These are phyloP conservation scores for Proterorhinus semilunaris DNA, from an alignment of 2,113 vertebrate species.

Conservation along the genomic window DNA sequence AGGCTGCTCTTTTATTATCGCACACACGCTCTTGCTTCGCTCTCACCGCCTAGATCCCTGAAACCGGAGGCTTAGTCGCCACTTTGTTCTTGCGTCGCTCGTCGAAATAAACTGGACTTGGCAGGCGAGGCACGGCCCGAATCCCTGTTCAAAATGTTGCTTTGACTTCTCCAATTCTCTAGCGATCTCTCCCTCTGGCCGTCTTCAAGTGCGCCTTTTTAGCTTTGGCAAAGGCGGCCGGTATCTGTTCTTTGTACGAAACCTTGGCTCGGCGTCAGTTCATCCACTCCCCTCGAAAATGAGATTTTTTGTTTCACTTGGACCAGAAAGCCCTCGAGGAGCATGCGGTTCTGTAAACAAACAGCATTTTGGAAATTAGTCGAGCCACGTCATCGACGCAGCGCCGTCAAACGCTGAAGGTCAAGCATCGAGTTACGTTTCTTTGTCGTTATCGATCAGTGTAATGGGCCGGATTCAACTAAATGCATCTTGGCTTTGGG, in stretches of 20 bases:
- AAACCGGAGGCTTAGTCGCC: not conserved
- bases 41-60: not conserved
- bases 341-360: not conserved
- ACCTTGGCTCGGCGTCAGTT: slow-evolving; percentile 25
- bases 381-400: not conserved
- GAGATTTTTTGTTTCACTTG: not conserved
- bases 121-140: slow-evolving; percentile 16
- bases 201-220: slow-evolving; percentile 12
- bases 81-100: not conserved
- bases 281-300: slow-evolving; percentile 8
- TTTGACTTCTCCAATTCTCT: slow-evolving; percentile 24
- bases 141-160: slow-evolving; percentile 17
- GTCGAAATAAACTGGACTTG: slow-evolving; percentile 18
- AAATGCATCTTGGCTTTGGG: too few species aligned
- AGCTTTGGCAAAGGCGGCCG: slow-evolving; percentile 17
- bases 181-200: slow-evolving; percentile 32
- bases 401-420: too few species aligned
- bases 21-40: not conserved
- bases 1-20: not conserved
- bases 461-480: too few species aligned
- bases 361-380: not conserved
- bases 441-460: too few species aligned
- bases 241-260: slow-evolving; percentile 28
- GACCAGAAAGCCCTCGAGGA: not conserved
- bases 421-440: too few species aligned